Evolutionary conservation across 2,888 invertebrate genomes (phyloP).

Genomic region (Podotricha telesiphe): DNA sequence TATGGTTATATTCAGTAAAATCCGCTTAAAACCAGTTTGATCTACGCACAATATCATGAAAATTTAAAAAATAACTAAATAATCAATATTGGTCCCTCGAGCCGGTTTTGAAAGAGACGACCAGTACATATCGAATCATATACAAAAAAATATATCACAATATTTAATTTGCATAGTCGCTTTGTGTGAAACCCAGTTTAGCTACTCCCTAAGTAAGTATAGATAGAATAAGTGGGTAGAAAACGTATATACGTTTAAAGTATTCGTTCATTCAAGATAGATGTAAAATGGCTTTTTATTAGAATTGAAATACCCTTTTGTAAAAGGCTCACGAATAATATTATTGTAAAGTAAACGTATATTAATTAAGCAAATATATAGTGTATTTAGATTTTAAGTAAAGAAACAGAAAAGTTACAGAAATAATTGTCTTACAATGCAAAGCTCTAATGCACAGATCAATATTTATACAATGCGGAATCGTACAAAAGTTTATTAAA

Average conservation of each 20-base stretch:
- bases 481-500: neutral
- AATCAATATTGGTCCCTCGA: neutral
- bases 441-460: conserved; percentile 1
- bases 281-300: neutral
- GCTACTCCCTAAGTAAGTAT: conserved; percentile 9
- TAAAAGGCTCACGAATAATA: too few relatives aligned
- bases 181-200: conserved; percentile 6
- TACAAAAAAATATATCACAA: conserved; percentile 7
- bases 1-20: neutral
- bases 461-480: neutral
- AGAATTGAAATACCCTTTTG: too few relatives aligned
- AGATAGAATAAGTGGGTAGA: neutral
- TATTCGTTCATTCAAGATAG: neutral
- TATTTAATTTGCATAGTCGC: conserved; percentile 14
- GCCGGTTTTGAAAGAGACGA: neutral
- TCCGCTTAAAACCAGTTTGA: too few relatives aligned
- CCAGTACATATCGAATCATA: neutral
- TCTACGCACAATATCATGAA: too few relatives aligned
- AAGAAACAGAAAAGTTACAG: neutral
- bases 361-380: neutral
- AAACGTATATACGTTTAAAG: neutral
- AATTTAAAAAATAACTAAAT: too few relatives aligned
- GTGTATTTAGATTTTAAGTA: neutral
- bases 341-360: too few relatives aligned
- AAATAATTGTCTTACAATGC: neutral